Evolutionary conservation across 2,113 vertebrate species (phyloP), one percentile per base, ranked within the genome.

Genomic region (Grantiella picta): DNA sequence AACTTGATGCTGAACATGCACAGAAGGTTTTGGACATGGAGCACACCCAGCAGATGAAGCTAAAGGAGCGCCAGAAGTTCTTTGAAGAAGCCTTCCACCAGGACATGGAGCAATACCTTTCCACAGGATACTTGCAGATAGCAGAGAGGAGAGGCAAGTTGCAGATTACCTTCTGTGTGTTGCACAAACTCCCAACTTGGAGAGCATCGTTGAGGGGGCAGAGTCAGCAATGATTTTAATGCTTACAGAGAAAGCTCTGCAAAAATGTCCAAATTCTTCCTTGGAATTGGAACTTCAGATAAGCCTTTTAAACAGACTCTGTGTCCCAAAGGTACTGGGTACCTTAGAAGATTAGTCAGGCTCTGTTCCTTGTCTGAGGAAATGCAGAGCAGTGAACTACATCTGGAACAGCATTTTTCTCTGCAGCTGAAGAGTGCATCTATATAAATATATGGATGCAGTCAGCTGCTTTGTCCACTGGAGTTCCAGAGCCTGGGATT

Each of bases 71-170:
- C 56, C 99, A 99, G 98, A 99, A 99, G 97, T 99, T 99, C 95
- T 99, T 99, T 49, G 99, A 99, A 97, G 99, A 99, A 94, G 99
- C 99, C 56, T 99, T 99, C 94, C 99, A 99, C 97, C 99, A 99
- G 95, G 99, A 99, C 95, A 99, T 99, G 99, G 99, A 99, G 88
- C 99, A 99, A 54, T 99, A 99, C 95, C 98, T 99, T 49, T 99
- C 99, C 61, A 99, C 99, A 0, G 99, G 99, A 33, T 99, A 99
- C 97, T 97, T 99, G 96, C 99, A 99, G 98, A 99, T 99, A 82
- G 96, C 98, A 1, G 99, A 99, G 97, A 98, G 99, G 86, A 98
- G 99, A 98, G 99, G 99, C 98, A 98, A 99, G 98, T 96, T 15
- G 29, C 70, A 22, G 45, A 38, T 45, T 23, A 40, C 53, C 13